These are phyloP conservation scores for Nemurella pictetii DNA, from an alignment of 2,888 invertebrate genomes.

Conservation along the genomic window DNA sequence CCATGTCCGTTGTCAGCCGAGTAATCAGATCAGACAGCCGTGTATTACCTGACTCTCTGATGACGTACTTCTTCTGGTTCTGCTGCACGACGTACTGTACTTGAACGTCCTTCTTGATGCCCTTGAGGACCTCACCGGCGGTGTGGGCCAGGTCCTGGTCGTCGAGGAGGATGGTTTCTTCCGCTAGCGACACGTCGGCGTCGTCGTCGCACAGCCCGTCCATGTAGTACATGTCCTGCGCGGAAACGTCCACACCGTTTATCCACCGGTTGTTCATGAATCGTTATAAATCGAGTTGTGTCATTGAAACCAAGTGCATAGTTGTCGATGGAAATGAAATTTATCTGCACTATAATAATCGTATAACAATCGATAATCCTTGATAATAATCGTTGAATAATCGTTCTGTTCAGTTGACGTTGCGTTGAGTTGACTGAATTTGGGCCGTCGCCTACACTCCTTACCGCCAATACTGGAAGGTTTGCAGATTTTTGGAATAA, in stretches of 20 bases:
- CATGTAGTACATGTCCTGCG: slow-evolving; percentile 8
- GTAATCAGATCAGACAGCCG: too few species aligned
- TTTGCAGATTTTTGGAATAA: too few species aligned
- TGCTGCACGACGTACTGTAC: slow-evolving; percentile 56
- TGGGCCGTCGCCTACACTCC: too few species aligned
- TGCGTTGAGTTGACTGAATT: too few species aligned
- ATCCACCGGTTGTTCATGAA: background rate
- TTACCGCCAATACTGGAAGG: too few species aligned
- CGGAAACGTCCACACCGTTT: background rate
- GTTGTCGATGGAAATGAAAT: too few species aligned
- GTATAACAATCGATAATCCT: too few species aligned
- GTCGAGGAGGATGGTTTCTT: slow-evolving; percentile 38
- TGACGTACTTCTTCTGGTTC: background rate
- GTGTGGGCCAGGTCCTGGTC: slow-evolving; percentile 56
- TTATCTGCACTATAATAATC: too few species aligned
- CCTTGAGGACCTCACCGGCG: slow-evolving; percentile 63
- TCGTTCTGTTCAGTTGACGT: too few species aligned
- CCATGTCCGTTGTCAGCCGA: too few species aligned
- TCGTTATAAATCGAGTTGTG: background rate
- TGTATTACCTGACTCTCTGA: background rate
- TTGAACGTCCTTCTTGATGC: slow-evolving; percentile 61
- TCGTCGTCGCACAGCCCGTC: slow-evolving; percentile 38
- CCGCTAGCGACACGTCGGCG: slow-evolving; percentile 49
- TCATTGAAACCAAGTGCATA: too few species aligned
- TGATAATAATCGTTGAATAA: too few species aligned